Evolutionary conservation across 2,113 vertebrate species (phyloP).

Genomic region (Spea bombifrons): DNA sequence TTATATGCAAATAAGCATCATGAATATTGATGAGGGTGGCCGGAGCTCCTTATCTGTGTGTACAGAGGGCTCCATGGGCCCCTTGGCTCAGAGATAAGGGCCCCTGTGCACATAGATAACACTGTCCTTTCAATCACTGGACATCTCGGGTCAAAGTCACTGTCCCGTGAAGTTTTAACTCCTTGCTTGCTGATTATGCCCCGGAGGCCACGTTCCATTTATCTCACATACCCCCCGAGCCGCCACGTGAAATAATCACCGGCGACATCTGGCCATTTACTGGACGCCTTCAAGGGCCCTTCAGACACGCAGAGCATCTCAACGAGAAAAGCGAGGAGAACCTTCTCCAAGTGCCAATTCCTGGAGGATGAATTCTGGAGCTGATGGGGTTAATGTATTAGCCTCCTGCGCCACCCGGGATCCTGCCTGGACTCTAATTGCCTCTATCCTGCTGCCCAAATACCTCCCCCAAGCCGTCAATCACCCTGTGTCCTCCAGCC

Average conservation of each 20-base stretch:
- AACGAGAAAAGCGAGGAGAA: neutral
- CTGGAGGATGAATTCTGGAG: neutral
- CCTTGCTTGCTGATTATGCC: neutral
- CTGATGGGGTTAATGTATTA: conserved; percentile 16
- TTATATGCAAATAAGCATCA: conserved; percentile 27
- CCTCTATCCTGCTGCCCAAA: conserved; percentile 26
- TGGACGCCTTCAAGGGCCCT: neutral
- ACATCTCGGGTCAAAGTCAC: conserved; percentile 15
- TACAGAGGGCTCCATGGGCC: conserved; percentile 14
- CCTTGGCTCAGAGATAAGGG: neutral
- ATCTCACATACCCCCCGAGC: neutral
- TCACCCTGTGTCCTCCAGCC: conserved; percentile 39
- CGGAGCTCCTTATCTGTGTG: conserved; percentile 20
- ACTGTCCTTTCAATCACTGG: conserved; percentile 12
- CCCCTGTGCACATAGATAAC: conserved; percentile 18
- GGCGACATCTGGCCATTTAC: neutral
- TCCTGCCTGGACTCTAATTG: conserved; percentile 38
- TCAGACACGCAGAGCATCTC: neutral
- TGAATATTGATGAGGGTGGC: conserved; percentile 9
- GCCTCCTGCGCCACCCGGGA: neutral
- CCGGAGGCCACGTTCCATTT: too few species aligned
- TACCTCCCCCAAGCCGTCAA: conserved; percentile 32
- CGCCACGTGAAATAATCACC: neutral
- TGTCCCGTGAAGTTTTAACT: neutral
- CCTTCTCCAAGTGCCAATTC: neutral